A percentile compares a stretch with the other conserved stretches of the same genome.
phyloP scores from a whole-genome alignment of 2,888 invertebrate species.

The Pycnomerus fuliginosus region DNA sequence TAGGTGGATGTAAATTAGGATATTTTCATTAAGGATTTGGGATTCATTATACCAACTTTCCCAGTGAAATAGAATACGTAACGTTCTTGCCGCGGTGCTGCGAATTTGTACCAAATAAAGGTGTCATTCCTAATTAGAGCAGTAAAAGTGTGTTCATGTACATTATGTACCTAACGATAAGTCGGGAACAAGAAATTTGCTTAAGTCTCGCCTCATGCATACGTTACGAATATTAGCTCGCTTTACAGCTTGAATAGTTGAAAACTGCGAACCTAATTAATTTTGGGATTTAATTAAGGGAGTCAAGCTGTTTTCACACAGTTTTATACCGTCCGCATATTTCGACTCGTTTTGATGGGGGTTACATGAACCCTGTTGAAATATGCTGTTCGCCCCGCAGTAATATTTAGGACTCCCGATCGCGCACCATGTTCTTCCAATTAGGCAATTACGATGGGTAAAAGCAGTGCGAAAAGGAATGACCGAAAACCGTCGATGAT shows the following conservation, averaged over 20 bases:
- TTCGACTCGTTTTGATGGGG: background rate
- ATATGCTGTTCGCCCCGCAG: too few relatives aligned
- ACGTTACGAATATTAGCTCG: constrained; percentile 31
- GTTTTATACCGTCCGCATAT: constrained; percentile 29
- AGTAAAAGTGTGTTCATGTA: constrained; percentile 16
- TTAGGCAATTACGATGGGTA: too few relatives aligned
- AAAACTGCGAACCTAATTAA: constrained; percentile 43
- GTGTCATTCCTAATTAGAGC: constrained; percentile 15
- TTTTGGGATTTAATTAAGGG: constrained; percentile 43
- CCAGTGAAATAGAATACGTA: too few relatives aligned
- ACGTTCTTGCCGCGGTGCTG: background rate
- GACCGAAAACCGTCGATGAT: background rate
- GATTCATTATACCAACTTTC: too few relatives aligned
- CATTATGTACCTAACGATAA: constrained; percentile 12
- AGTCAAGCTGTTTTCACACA: constrained; percentile 37
- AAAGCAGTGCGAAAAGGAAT: constrained; percentile 1
- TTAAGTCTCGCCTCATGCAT: constrained; percentile 26
- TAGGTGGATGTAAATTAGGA: too few relatives aligned
- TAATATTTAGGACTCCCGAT: too few relatives aligned
- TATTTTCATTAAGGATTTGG: too few relatives aligned
- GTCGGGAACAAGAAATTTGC: constrained; percentile 26
- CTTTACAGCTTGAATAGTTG: constrained; percentile 37
- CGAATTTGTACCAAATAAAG: constrained; percentile 10
- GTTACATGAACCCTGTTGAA: background rate
- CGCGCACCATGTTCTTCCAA: too few relatives aligned